phyloP scores from a whole-genome alignment of 2,113 vertebrate species.

The Cyprinodon variegatus region DNA sequence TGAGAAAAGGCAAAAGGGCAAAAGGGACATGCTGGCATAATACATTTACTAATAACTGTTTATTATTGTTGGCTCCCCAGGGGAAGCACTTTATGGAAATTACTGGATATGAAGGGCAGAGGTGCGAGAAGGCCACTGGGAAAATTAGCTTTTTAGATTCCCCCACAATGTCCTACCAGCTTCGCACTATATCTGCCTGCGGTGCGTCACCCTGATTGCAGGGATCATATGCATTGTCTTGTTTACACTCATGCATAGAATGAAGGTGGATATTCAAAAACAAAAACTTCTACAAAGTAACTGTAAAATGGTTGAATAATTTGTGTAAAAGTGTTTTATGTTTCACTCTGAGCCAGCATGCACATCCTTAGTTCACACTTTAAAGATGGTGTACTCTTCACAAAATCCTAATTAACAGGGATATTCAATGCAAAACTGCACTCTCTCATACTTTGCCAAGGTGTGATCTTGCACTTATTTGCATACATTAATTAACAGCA shows the following conservation, averaged over 20 bases:
- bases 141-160: slow-evolving; percentile 76
- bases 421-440: slow-evolving; percentile 31
- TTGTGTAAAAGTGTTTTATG: background rate
- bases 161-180: slow-evolving; percentile 53
- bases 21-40: slow-evolving; percentile 74
- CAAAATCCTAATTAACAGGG: slow-evolving; percentile 52
- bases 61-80: slow-evolving; percentile 78
- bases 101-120: slow-evolving; percentile 68
- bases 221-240: slow-evolving; percentile 39
- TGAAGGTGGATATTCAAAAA: slow-evolving; percentile 23
- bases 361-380: slow-evolving; percentile 49
- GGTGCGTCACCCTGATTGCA: slow-evolving; percentile 46
- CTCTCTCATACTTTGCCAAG: slow-evolving; percentile 50
- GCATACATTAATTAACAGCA: slow-evolving; percentile 72
- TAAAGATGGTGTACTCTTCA: slow-evolving; percentile 23
- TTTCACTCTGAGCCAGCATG: slow-evolving; percentile 11
- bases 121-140: slow-evolving; percentile 66
- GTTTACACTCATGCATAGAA: slow-evolving; percentile 37
- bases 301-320: background rate
- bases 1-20: slow-evolving; percentile 68
- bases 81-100: slow-evolving; percentile 79
- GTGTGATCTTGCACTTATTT: slow-evolving; percentile 71
- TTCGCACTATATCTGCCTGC: slow-evolving; percentile 30
- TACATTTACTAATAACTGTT: slow-evolving; percentile 83
- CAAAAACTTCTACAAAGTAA: background rate